A percentile compares a stretch with the other conserved stretches of the same genome.
Evolutionary conservation across 2,888 invertebrate genomes (phyloP).

Genomic region (Pristionchus exspectatus): DNA sequence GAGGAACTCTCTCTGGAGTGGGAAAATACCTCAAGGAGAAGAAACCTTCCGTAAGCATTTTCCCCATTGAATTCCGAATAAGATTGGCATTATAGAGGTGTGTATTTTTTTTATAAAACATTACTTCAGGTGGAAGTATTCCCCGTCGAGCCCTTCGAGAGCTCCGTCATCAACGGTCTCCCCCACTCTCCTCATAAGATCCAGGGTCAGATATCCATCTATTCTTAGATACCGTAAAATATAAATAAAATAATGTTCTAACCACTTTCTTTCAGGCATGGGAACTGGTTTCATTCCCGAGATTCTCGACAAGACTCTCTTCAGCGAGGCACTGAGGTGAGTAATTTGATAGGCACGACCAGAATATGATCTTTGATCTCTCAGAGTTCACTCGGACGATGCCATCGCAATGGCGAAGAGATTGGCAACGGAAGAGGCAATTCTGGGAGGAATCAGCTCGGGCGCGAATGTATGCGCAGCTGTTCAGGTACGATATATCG

Average conservation of each 20-base stretch:
- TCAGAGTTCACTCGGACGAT: slow-evolving; percentile 65
- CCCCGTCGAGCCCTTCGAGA: slow-evolving; percentile 73
- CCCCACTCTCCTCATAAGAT: slow-evolving; percentile 73
- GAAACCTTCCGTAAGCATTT: slow-evolving; percentile 63
- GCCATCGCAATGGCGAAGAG: slow-evolving; percentile 75
- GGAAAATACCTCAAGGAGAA: slow-evolving; percentile 73
- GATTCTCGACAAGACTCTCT: slow-evolving; percentile 68
- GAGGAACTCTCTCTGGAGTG: slow-evolving; percentile 73
- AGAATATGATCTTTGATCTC: not conserved
- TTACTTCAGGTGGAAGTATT: slow-evolving; percentile 59
- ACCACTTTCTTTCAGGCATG: slow-evolving; percentile 62
- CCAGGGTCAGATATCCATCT: slow-evolving; percentile 63
- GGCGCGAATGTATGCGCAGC: slow-evolving; percentile 76
- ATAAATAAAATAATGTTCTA: not conserved
- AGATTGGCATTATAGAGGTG: not conserved
- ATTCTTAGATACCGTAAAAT: not conserved
- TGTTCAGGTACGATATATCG: slow-evolving; percentile 59
- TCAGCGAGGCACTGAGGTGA: slow-evolving; percentile 67
- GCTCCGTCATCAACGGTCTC: slow-evolving; percentile 71
- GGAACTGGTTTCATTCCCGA: slow-evolving; percentile 73
- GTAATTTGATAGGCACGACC: not conserved
- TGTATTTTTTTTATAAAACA: no score
- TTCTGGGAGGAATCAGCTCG: slow-evolving; percentile 71
- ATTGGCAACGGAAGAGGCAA: slow-evolving; percentile 74
- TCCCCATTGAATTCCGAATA: not conserved